Base-by-base conservation (phyloP, 2,797 vertebrate genomes). In the Sebastolobus alascanus region DNA sequence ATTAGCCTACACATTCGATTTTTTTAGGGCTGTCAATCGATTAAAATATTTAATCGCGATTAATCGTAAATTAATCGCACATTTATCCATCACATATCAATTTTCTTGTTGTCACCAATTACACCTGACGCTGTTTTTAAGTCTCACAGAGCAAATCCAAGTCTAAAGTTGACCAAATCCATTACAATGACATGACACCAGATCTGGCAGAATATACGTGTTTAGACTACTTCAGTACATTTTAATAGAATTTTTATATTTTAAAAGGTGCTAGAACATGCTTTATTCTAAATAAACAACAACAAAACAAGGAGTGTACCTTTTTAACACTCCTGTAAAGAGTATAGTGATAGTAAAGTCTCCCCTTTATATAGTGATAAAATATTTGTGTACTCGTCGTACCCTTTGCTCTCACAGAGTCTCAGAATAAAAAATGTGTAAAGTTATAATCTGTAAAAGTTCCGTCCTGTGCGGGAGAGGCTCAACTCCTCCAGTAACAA, bases 1-100 rank as follows among this genome's bases (percentile, higher is more conserved):
- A 31, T 46, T 46, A 0, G 18, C 16, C 18, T 25, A 50, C 31
- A 54, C 5, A 37, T 14, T n/a, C 0, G 0, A 5, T 13, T 13
- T 65, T 40, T 50, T 18, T 8, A 43, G 12, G 12, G 2, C 18
- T 50, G 46, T 50, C 7, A 18, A 8, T 50, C 6, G 3, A 20
- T 50, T 18, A 0, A 50, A 43, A 43, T 43, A 43, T 43, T 43
- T 0, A 43, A 43, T 13, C 5, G 5, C 40, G 16, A 46, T 46
- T 46, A 46, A 46, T 46, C 6, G 0, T 16, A 16, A 46, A 46
- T 46, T 46, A 46, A 46, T 46, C 0, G 16, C 6, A 46, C 43
- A 46, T 46, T 46, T 46, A 46, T 46, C 16, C 16, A 18, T 18
- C 16, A 46, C 43, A 1, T 7, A 46, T 46, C 1, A 46, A 46